Conservation (phyloP, 2,888 invertebrate genomes). For the Leucophenga montana region DNA sequence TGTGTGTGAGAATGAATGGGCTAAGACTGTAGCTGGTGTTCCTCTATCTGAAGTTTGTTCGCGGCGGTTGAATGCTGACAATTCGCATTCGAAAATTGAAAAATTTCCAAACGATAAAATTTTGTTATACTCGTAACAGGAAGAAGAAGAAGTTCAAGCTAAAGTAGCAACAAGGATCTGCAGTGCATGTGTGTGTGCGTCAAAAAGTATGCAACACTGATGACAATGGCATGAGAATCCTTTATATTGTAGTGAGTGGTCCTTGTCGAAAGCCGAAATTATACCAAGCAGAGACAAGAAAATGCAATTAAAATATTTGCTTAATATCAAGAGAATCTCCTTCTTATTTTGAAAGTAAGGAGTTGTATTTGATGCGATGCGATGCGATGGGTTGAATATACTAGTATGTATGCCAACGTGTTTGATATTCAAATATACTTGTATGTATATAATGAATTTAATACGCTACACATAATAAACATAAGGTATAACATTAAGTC, state of each 20-base stretch:
- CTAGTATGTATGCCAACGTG: no score
- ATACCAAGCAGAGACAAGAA: constrained; percentile 11
- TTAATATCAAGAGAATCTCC: neutral
- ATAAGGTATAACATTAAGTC: no score
- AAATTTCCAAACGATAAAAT: constrained; percentile 73
- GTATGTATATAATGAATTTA: no score
- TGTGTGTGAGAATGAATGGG: no score
- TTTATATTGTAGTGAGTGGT: neutral
- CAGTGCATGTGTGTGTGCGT: neutral
- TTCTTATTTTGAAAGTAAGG: no score
- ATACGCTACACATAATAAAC: no score
- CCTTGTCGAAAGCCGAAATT: constrained; percentile 13
- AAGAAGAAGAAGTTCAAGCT: neutral
- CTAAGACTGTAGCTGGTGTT: no score
- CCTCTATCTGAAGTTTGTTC: no score
- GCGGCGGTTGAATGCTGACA: constrained; percentile 11
- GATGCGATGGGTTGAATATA: no score
- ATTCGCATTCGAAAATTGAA: constrained; percentile 64
- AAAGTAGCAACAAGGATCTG: neutral
- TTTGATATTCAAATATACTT: no score
- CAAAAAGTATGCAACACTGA: no score
- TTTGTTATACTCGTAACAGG: constrained; percentile 54
- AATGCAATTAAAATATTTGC: constrained; percentile 27
- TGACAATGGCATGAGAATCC: neutral
- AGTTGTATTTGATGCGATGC: neutral